Evolutionary conservation across 2,113 vertebrate genomes (phyloP).

Genomic region (Alosa alosa): DNA sequence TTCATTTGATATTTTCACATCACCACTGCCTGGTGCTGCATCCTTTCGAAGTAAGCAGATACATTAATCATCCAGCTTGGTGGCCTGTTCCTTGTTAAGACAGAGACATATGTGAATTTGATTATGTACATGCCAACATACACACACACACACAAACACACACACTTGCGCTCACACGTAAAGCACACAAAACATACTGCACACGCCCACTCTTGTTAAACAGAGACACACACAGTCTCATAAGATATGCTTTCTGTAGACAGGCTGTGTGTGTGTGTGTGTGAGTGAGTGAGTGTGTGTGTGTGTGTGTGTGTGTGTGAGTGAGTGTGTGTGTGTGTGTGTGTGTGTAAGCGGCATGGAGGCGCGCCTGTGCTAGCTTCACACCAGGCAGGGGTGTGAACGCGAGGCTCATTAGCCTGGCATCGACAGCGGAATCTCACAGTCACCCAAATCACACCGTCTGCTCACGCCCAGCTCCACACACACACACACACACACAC

Average conservation of each 20-base stretch:
- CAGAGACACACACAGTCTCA: neutral
- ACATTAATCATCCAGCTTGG: neutral
- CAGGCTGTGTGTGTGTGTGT: neutral
- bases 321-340: neutral
- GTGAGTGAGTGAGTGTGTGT: neutral
- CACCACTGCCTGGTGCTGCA: no score
- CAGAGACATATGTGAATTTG: neutral
- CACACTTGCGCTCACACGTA: neutral
- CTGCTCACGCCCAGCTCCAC: neutral
- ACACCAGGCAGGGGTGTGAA: slow-evolving; percentile 15
- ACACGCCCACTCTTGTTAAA: slow-evolving; percentile 1
- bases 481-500: neutral
- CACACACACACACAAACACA: neutral
- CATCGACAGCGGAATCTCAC: neutral
- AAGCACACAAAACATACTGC: neutral
- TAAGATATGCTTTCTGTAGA: slow-evolving; percentile 5
- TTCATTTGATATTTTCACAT: neutral
- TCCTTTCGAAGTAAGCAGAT: neutral
- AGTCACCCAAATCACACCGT: neutral
- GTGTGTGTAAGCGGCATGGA: neutral
- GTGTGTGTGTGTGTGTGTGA: neutral
- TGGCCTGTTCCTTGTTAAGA: neutral
- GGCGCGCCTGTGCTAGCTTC: slow-evolving; percentile 6
- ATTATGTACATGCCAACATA: no score
- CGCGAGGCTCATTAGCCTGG: slow-evolving; percentile 1